Conservation (phyloP, 2,888 invertebrate species). For the Mylabris sibirica region DNA sequence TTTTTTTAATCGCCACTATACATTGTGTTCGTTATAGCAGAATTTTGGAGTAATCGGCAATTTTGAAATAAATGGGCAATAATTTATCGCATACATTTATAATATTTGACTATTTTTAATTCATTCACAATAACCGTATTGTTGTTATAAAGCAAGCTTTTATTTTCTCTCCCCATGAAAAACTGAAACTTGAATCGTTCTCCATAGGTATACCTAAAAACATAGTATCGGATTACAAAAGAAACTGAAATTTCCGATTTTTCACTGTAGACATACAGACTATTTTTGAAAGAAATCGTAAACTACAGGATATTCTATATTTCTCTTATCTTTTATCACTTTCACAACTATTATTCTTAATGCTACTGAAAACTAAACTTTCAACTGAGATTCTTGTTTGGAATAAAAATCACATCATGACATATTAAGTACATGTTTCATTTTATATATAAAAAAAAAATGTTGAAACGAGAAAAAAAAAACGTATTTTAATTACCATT, state of each 20-base stretch:
- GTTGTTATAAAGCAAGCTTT: not conserved
- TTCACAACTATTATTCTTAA: not conserved
- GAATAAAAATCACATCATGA: slow-evolving; percentile 11
- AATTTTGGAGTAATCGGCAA: too few species aligned
- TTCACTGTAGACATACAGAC: slow-evolving; percentile 1
- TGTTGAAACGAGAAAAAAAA: not conserved
- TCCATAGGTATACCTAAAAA: not conserved
- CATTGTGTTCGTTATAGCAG: too few species aligned
- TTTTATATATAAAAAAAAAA: not conserved
- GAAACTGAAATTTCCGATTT: slow-evolving; percentile 8
- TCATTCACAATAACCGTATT: too few species aligned
- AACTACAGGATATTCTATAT: not conserved
- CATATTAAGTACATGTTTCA: not conserved
- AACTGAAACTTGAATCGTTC: not conserved
- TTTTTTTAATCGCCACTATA: too few species aligned
- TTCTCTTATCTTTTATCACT: not conserved
- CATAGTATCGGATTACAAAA: not conserved
- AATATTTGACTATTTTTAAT: too few species aligned
- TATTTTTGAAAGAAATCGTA: not conserved
- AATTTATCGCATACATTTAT: too few species aligned
- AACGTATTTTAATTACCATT: not conserved
- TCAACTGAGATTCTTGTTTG: not conserved
- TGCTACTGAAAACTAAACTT: not conserved
- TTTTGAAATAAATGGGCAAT: too few species aligned
- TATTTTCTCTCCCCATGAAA: not conserved